Percentiles rank a stretch among this genome's conserved stretches.
Conservation (phyloP, 2,113 vertebrate genomes). For the Erinaceus europaeus region DNA sequence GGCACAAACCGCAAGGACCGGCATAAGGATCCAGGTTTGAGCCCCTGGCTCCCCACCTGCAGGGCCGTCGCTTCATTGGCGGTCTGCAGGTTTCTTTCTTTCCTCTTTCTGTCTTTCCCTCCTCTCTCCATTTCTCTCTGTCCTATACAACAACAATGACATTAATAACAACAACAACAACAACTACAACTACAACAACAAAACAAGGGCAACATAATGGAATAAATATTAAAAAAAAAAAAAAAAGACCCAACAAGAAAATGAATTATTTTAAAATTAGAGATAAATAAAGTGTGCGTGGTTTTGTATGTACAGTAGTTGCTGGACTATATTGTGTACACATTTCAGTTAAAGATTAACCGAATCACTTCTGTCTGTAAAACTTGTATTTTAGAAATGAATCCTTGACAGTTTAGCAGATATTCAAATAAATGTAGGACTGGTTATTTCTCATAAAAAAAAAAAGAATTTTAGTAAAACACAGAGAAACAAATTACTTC, state of each 20-base stretch:
- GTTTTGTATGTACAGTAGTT: slow-evolving; percentile 57
- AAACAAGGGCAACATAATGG: too few relatives aligned
- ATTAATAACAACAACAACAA: too few relatives aligned
- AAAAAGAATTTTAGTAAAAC: slow-evolving; percentile 35
- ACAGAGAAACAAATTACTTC: neutral
- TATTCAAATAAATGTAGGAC: neutral
- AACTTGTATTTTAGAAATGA: slow-evolving; percentile 32
- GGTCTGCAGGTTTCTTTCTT: too few relatives aligned
- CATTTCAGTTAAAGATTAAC: neutral
- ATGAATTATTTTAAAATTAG: slow-evolving; percentile 93
- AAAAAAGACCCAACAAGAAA: slow-evolving; percentile 87
- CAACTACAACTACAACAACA: too few relatives aligned
- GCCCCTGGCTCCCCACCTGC: too few relatives aligned
- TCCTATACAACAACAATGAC: too few relatives aligned
- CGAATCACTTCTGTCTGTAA: neutral
- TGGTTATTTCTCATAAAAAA: neutral
- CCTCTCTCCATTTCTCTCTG: too few relatives aligned
- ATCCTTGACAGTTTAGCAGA: neutral
- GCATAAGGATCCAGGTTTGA: too few relatives aligned
- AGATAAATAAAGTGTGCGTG: slow-evolving; percentile 82
- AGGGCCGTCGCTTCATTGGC: too few relatives aligned
- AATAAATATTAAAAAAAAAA: too few relatives aligned
- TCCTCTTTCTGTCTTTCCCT: too few relatives aligned
- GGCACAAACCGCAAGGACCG: too few relatives aligned
- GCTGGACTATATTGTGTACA: slow-evolving; percentile 30